Evolutionary conservation across 2,888 invertebrate genomes (phyloP), one percentile per base, ranked within the genome.

Genomic region (Ormyrus nitidulus): DNA sequence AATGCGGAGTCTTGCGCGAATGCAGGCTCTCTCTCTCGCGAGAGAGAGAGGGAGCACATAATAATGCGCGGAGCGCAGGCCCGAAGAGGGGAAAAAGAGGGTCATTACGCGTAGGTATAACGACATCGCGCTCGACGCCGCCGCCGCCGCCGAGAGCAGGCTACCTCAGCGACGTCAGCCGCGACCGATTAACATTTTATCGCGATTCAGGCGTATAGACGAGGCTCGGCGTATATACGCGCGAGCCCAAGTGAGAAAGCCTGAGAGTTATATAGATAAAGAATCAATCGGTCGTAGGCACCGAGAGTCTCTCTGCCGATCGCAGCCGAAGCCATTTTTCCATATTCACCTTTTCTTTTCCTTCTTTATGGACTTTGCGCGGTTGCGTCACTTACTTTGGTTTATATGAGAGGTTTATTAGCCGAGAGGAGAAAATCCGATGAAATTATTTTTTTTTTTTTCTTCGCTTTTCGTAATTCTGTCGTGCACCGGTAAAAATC

Each of bases 181-280:
- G 34, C 44, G 53, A 77, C 68, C 82, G 82, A 83, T 83, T 84
- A 84, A 83, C 83, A 84, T 84, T 84, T 84, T 84, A 84, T 84
- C 84, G 77, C 74, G 62, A 71, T 77, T 65, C 10, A 48, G 71
- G 79, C 72, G 58, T 34, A 34, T 4, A 34, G 34, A 34, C 34
- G 34, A 34, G 34, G 34, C 34, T 34, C 4, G 34, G 34, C 4
- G 19, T 19, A 34, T 34, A 34, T 34, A 34, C 34, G 34, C 3
- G 34, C 34, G 34, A 34, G 34, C 34, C 34, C 34, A 34, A 34
- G 34, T 3, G 34, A 34, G 34, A 34, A 34, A 34, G 34, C 34
- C 34, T 4, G 34, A 34, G 4, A 34, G 34, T 19, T 19, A 19
- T 19, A 19, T 6, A 82, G 83, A 84, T 85, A 83, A 83, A 84